Evolutionary conservation across 1,140 invertebrate species (phyloP), one percentile per base, ranked within the genome.

Genomic region (Lordiphosa collinella): DNA sequence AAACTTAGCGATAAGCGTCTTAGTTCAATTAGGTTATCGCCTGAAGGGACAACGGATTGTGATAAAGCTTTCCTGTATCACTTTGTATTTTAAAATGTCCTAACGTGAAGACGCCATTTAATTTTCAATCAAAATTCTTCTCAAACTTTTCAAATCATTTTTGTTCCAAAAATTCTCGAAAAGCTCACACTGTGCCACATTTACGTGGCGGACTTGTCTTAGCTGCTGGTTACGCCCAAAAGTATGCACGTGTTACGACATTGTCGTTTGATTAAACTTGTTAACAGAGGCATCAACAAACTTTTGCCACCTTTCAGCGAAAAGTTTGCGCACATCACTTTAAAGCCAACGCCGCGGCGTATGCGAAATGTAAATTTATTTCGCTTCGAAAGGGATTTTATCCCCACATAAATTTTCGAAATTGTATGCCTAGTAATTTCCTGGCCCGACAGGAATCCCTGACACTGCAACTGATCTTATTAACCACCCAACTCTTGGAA

Each of bases 241-340:
- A 71, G 66, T 75, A 71, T 80, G 76, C 76, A 82, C 76, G 76
- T 80, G 66, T 82, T 50, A 56, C 55, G 76, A 64, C 76, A 71
- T 82, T 82, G 76, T 75, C 76, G 60, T 82, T 80, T 80, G 76
- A 80, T 82, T 80, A 82, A 80, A 80, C 76, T 80, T 80, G 76
- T 82, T 80, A 82, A 68, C 61, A 55, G 66, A 72, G 61, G 52
- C 35, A 51, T 38, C 44, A 22, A 38, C 40, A 16, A 44, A 12
- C 49, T 31, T 57, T 34, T 16, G 9, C 52, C 34, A 46, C 41
- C 40, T 25, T 25, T 13, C n/a, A 13, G 22, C 25, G 31, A 22
- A 43, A 16, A 47, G 49, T 49, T 66, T 46, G 34, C n/a, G 36
- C 25, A 34, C 44, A 50, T 48, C 37, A 32, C 32, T 66, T 66